Conservation (phyloP, 1,140 invertebrate species). For the Pteromalus puparum region DNA sequence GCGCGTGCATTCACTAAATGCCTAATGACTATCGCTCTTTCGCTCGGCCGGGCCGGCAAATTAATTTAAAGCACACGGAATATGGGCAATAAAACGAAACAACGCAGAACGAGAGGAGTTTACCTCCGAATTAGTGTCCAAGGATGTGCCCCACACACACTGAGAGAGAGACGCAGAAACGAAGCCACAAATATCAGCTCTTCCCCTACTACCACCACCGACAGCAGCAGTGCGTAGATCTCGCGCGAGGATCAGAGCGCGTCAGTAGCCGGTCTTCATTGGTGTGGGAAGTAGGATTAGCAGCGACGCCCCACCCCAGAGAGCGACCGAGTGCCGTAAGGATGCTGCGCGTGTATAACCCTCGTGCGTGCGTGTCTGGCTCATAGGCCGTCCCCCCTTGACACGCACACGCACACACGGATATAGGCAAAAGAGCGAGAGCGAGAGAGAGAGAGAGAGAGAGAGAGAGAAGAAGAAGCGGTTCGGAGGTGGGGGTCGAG, state of each 20-base stretch:
- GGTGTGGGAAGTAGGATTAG: constrained; percentile 63
- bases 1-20: constrained; percentile 24
- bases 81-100: constrained; percentile 35
- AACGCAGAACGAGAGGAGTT: not conserved
- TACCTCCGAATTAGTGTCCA: constrained; percentile 27
- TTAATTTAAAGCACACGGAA: constrained; percentile 43
- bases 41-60: not conserved
- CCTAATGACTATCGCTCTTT: constrained; percentile 17
- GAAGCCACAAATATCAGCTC: constrained; percentile 17
- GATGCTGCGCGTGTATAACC: constrained; percentile 56
- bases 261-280: constrained; percentile 45
- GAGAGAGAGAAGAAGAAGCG: constrained; percentile 32
- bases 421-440: constrained; percentile 13
- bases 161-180: not conserved
- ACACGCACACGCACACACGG: not conserved
- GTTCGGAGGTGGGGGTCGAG: not conserved
- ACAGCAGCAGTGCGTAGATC: not conserved
- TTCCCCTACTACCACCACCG: not conserved
- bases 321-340: constrained; percentile 42
- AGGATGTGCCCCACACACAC: not conserved
- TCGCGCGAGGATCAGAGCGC: constrained; percentile 18
- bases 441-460: constrained; percentile 38
- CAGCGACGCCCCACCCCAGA: constrained; percentile 67
- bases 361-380: constrained; percentile 43
- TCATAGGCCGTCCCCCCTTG: constrained; percentile 62